Percentiles rank a stretch among this genome's conserved stretches.
phyloP scores from a whole-genome alignment of 2,797 vertebrate genomes.

The Chaetodon trifasciatus region DNA sequence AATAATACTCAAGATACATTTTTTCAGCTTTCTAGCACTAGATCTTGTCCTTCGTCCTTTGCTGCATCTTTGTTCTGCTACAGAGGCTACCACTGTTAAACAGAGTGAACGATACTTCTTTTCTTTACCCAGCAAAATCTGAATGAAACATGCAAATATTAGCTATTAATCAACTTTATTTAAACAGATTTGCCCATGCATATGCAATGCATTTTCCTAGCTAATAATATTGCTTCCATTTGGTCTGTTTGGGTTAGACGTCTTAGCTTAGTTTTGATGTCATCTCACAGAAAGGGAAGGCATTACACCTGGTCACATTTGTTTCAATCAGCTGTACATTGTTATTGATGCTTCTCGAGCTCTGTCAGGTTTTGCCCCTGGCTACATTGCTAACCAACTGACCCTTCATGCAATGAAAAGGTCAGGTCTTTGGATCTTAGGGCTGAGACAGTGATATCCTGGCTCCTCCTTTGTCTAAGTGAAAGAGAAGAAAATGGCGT shows the following conservation, averaged over 20 bases:
- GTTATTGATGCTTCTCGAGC: not conserved
- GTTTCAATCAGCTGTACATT: conserved; percentile 21
- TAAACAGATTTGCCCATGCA: not conserved
- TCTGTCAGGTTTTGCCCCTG: not conserved
- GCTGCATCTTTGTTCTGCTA: conserved; percentile 14
- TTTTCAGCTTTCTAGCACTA: not conserved
- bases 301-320: not conserved
- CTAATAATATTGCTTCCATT: not conserved
- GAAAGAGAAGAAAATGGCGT: not conserved
- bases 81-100: not conserved
- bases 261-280: not conserved
- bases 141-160: not conserved
- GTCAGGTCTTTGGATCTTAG: not conserved
- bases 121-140: not conserved
- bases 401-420: conserved; percentile 17
- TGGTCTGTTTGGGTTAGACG: not conserved
- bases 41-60: conserved; percentile 10
- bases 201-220: not conserved
- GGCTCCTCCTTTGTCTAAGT: not conserved
- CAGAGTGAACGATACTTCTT: conserved; percentile 1
- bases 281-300: not conserved
- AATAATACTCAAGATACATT: not conserved
- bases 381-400: conserved; percentile 1
- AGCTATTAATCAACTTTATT: not conserved
- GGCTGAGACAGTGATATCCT: not conserved